phyloP scores from a whole-genome alignment of 2,888 invertebrate species.

The Phorcus lineatus region DNA sequence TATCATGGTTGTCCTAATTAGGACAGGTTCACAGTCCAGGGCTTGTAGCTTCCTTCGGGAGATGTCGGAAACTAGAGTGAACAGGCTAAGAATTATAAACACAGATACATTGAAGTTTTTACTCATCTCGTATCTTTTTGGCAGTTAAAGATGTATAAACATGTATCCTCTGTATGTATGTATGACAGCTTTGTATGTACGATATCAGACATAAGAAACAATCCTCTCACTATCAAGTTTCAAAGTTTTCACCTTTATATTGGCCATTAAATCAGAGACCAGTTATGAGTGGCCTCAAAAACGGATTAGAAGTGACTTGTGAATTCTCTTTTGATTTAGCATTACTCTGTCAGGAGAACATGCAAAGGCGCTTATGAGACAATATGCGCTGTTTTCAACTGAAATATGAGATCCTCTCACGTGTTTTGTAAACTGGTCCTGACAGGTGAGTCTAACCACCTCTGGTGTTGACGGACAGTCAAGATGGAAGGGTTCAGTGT shows the following conservation, averaged over 20 bases:
- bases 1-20: background rate
- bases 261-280: too few relatives aligned
- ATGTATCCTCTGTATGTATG: background rate
- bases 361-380: background rate
- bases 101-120: background rate
- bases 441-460: conserved; percentile 91
- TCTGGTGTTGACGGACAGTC: conserved; percentile 92
- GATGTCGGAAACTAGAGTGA: conserved; percentile 63
- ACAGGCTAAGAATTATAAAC: too few relatives aligned
- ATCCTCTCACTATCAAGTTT: too few relatives aligned
- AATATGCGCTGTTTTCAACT: background rate
- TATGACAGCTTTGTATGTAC: background rate
- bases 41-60: conserved; percentile 58
- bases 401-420: conserved; percentile 75
- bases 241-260: too few relatives aligned
- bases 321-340: too few relatives aligned
- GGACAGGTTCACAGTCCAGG: conserved; percentile 62
- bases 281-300: too few relatives aligned
- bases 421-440: conserved; percentile 87
- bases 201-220: too few relatives aligned
- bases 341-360: too few relatives aligned
- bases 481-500: conserved; percentile 78
- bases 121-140: background rate
- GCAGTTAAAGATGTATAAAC: too few relatives aligned
- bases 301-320: too few relatives aligned